phyloP scores from a whole-genome alignment of 2,888 invertebrate genomes.

The Netelia melanura region DNA sequence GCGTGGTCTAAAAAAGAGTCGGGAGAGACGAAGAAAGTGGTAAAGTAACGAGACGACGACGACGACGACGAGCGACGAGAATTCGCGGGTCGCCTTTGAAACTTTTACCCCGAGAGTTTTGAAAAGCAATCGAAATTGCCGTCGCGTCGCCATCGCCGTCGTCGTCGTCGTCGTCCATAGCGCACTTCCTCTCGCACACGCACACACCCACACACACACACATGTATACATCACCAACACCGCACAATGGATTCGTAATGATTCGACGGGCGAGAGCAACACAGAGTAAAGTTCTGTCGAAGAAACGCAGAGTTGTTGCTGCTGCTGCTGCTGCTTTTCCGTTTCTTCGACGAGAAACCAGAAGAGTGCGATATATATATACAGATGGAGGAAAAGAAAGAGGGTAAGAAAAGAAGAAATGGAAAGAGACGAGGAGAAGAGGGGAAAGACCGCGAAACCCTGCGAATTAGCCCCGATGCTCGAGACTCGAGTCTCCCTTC shows the following conservation, averaged over 20 bases:
- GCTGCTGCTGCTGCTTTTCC: not conserved
- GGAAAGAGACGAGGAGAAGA: slow-evolving; percentile 34
- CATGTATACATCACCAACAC: slow-evolving; percentile 39
- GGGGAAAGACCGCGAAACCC: slow-evolving; percentile 64
- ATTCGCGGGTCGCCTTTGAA: slow-evolving; percentile 46
- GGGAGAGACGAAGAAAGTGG: slow-evolving; percentile 1
- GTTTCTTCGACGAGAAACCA: slow-evolving; percentile 33
- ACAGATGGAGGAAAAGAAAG: slow-evolving; percentile 36
- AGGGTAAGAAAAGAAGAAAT: slow-evolving; percentile 24
- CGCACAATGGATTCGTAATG: slow-evolving; percentile 65
- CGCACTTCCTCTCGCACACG: not conserved
- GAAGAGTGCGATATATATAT: slow-evolving; percentile 12
- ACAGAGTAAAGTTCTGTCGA: slow-evolving; percentile 54
- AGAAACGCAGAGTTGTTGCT: slow-evolving; percentile 43
- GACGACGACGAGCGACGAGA: slow-evolving; percentile 19
- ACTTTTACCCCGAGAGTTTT: slow-evolving; percentile 61
- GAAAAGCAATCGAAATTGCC: slow-evolving; percentile 67
- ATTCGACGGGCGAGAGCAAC: slow-evolving; percentile 54
- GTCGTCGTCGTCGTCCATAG: not conserved
- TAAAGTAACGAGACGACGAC: slow-evolving; percentile 20
- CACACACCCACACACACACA: not conserved
- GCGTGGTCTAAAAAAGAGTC: slow-evolving; percentile 2
- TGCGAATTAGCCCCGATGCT: slow-evolving; percentile 67
- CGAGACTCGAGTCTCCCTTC: slow-evolving; percentile 33
- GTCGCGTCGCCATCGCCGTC: slow-evolving; percentile 52